A percentile compares a stretch with the other conserved stretches of the same genome.
Conservation (phyloP, 2,888 invertebrate genomes). For the Macrophya annulata region DNA sequence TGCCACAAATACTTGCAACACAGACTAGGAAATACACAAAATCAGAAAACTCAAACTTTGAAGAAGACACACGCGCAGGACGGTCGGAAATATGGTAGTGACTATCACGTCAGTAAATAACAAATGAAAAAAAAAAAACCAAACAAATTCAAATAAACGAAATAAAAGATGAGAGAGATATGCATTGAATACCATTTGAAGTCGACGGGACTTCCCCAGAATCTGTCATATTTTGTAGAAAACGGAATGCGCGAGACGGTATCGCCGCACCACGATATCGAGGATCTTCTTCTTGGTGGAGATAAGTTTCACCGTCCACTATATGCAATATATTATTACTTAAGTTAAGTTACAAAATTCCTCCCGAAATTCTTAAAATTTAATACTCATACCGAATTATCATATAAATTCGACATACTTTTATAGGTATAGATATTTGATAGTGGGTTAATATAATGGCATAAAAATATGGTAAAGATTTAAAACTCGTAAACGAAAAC, state of each 20-base stretch:
- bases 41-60: not conserved
- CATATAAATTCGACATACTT: not conserved
- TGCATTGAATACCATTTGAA: constrained; percentile 67
- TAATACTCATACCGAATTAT: not conserved
- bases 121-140: not conserved
- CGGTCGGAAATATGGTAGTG: not conserved
- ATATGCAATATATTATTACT: constrained; percentile 37
- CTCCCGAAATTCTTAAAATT: not conserved
- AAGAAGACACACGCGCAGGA: not conserved
- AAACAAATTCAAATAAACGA: constrained; percentile 10
- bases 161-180: constrained; percentile 11
- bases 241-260: constrained; percentile 86
- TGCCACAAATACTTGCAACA: no score
- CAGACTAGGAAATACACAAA: no score
- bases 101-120: not conserved
- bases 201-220: constrained; percentile 74
- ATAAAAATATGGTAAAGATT: not conserved
- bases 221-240: constrained; percentile 85
- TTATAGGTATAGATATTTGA: no score
- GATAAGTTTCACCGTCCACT: constrained; percentile 82
- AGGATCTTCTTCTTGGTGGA: constrained; percentile 83
- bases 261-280: constrained; percentile 84
- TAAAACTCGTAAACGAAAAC: no score
- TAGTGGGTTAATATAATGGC: not conserved
- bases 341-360: not conserved